These are phyloP conservation scores for Flexamia atlantica DNA, from an alignment of 2,888 invertebrate species.

Conservation along the genomic window DNA sequence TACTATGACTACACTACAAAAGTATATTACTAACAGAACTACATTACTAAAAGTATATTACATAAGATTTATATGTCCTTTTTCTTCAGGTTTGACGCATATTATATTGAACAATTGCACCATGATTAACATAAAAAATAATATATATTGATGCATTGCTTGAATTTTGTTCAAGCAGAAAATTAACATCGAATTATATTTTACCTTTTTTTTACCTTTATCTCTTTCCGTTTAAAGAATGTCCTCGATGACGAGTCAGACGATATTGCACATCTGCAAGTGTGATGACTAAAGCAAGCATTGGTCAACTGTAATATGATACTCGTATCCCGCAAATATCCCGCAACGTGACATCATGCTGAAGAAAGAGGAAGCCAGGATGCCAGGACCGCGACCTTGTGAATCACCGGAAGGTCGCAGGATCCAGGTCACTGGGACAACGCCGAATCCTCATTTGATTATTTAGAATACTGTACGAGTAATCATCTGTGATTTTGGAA, in stretches of 20 bases:
- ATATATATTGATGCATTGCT: too few species aligned
- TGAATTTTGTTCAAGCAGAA: too few species aligned
- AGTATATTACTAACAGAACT: too few species aligned
- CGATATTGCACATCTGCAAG: not conserved
- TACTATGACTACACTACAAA: too few species aligned
- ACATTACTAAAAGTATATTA: too few species aligned
- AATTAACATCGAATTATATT: too few species aligned
- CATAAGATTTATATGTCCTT: too few species aligned
- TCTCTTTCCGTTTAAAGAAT: too few species aligned
- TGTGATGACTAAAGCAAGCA: not conserved
- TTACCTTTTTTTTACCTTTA: too few species aligned
- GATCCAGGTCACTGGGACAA: slow-evolving; percentile 47
- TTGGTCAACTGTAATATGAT: slow-evolving; percentile 14
- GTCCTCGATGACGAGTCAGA: not conserved
- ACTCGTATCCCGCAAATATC: slow-evolving; percentile 5
- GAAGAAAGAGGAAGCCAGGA: not conserved
- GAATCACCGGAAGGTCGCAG: slow-evolving; percentile 46
- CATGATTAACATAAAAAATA: too few species aligned
- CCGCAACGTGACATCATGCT: not conserved
- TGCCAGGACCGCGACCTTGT: slow-evolving; percentile 23
- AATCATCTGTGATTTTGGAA: not conserved
- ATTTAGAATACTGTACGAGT: slow-evolving; percentile 21
- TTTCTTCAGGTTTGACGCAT: too few species aligned
- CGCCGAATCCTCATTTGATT: slow-evolving; percentile 40
- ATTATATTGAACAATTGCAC: too few species aligned